phyloP scores from a whole-genome alignment of 2,113 vertebrate species.

The Phoxinus phoxinus region DNA sequence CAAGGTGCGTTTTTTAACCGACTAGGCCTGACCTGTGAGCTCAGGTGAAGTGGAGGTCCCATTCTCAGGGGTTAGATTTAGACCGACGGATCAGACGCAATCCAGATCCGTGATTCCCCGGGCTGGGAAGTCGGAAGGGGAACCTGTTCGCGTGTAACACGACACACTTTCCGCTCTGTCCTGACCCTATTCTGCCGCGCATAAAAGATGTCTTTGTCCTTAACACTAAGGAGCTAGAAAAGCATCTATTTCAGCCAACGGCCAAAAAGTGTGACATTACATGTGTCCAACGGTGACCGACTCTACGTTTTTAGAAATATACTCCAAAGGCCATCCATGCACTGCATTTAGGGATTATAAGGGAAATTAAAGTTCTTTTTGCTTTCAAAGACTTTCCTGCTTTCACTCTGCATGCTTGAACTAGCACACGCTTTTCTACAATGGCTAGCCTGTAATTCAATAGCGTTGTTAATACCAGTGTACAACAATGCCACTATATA shows the following conservation, averaged over 20 bases:
- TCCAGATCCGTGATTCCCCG: slow-evolving; percentile 63
- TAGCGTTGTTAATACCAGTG: slow-evolving; percentile 47
- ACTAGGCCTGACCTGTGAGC: slow-evolving; percentile 31
- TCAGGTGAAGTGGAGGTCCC: slow-evolving; percentile 19
- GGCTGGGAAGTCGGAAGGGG: slow-evolving; percentile 59
- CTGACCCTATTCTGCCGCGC: slow-evolving; percentile 49
- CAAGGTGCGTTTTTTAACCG: slow-evolving; percentile 12
- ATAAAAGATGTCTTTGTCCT: slow-evolving; percentile 73
- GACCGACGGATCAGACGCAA: slow-evolving; percentile 49
- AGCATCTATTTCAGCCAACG: slow-evolving; percentile 51
- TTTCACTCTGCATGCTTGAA: slow-evolving; percentile 33
- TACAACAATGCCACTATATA: slow-evolving; percentile 45
- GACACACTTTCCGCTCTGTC: slow-evolving; percentile 63
- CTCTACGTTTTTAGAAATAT: slow-evolving; percentile 61
- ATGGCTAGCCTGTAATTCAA: slow-evolving; percentile 53
- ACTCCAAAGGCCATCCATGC: slow-evolving; percentile 10
- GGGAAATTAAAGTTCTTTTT: slow-evolving; percentile 1
- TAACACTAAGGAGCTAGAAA: slow-evolving; percentile 43
- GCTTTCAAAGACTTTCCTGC: slow-evolving; percentile 31
- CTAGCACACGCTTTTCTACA: slow-evolving; percentile 11
- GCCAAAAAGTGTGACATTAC: slow-evolving; percentile 72
- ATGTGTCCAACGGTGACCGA: slow-evolving; percentile 66
- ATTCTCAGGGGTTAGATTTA: slow-evolving; percentile 50
- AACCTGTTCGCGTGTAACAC: slow-evolving; percentile 69
- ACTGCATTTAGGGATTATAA: slow-evolving; percentile 15